Evolutionary conservation across 2,113 vertebrate species (phyloP).

Genomic region (Henicopernis longicauda): DNA sequence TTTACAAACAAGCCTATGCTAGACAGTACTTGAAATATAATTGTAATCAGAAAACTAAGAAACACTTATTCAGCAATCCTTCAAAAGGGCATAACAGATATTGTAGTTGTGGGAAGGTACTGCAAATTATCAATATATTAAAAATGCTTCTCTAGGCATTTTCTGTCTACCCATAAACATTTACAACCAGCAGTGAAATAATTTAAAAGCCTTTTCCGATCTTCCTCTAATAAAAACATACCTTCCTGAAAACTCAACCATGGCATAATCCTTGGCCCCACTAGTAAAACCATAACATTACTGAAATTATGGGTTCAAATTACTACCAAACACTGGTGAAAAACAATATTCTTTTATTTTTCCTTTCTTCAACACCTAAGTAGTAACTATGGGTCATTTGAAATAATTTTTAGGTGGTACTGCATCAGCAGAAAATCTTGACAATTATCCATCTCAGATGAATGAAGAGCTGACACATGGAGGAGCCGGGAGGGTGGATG

Average conservation of each 20-base stretch:
- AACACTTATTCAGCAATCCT: background rate
- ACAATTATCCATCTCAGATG: background rate
- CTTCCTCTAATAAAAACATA: background rate
- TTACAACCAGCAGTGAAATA: background rate
- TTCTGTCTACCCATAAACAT: background rate
- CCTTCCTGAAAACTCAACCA: background rate
- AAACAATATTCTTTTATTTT: background rate
- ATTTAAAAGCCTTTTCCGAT: background rate
- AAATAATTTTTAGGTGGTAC: background rate
- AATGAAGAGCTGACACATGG: background rate
- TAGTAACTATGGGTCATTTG: background rate
- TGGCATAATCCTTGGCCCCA: background rate
- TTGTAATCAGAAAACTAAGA: background rate
- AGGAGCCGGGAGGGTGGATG: background rate
- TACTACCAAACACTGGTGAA: background rate
- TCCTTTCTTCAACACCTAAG: background rate
- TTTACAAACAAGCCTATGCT: background rate
- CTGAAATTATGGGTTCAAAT: background rate
- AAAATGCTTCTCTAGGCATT: conserved; percentile 1
- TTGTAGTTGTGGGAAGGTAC: background rate
- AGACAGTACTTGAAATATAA: background rate
- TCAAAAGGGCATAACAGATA: background rate
- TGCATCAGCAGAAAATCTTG: background rate
- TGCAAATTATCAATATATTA: background rate
- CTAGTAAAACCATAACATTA: background rate